phyloP scores from a whole-genome alignment of 2,113 vertebrate species.

The Percina caprodes region DNA sequence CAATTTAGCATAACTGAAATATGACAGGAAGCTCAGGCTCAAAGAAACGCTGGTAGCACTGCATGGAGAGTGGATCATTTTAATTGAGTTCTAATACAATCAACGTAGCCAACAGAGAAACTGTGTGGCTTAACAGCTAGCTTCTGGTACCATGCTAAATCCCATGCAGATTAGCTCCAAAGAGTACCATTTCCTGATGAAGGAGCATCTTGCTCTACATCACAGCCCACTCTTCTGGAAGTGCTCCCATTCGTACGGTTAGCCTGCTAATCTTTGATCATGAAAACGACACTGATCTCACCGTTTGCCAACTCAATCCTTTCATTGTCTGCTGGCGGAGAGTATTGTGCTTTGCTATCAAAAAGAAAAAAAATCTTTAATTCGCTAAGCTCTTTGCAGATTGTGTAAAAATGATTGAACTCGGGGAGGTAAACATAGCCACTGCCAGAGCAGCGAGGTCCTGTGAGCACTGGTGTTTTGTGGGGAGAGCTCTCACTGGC shows the following conservation, averaged over 20 bases:
- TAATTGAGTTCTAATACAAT: slow-evolving; percentile 37
- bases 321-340: slow-evolving; percentile 68
- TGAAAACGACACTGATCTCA: slow-evolving; percentile 65
- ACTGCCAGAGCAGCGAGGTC: slow-evolving; percentile 13
- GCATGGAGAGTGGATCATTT: slow-evolving; percentile 27
- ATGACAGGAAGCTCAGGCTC: slow-evolving; percentile 12
- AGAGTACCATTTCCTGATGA: slow-evolving; percentile 45
- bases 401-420: slow-evolving; percentile 68
- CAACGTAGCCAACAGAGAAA: slow-evolving; percentile 18
- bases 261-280: slow-evolving; percentile 65
- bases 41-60: slow-evolving; percentile 3
- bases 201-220: slow-evolving; percentile 56
- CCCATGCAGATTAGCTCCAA: slow-evolving; percentile 56
- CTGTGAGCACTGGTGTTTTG: background rate
- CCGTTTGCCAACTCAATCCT: slow-evolving; percentile 63
- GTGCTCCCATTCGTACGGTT: slow-evolving; percentile 20
- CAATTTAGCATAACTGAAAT: slow-evolving; percentile 31
- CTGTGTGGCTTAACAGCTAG: slow-evolving; percentile 46
- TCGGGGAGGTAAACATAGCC: slow-evolving; percentile 52
- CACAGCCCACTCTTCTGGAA: slow-evolving; percentile 64
- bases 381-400: slow-evolving; percentile 70
- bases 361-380: slow-evolving; percentile 60
- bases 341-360: slow-evolving; percentile 58
- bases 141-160: slow-evolving; percentile 48
- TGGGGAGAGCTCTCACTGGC: slow-evolving; percentile 11